Base-by-base conservation (phyloP, 2,888 invertebrate species). In the Ophion slaviceki region DNA sequence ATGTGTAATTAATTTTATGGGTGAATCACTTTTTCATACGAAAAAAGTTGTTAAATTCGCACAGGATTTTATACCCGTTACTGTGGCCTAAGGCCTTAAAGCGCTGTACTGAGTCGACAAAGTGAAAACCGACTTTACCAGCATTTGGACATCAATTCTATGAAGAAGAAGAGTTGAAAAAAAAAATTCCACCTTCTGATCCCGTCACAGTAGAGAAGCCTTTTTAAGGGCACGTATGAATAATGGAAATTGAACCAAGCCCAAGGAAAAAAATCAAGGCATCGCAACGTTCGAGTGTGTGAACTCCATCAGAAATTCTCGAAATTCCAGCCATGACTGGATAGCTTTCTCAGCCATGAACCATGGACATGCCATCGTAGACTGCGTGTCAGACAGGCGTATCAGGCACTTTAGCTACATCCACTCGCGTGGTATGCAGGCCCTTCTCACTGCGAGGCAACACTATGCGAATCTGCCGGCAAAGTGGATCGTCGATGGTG, bases 251-350 rank as follows among this genome's bases (percentile, higher is more conserved):
- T 14, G 4, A 47, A 47, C 11, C 47, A 8, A 40, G 40, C 40
- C 40, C 1, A 14, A 47, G 14, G 47, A 14, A 47, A 47, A 47
- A 47, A 14, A 47, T 47, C 47, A 14, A 47, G 47, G 2, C 14
- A 3, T 47, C 4, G 14, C 62, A 62, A 11, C 10, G 28, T 14
- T 14, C 28, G 64, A 2, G 32, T 14, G 20, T 28, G 32, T 28
- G 28, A 14, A 28, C 11, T 64, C 14, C 47, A 1, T 14, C 1
- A 66, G 28, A 61, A 10, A 80, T 80, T 80, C 80, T 59, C 14
- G 36, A 80, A 80, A 45, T 80, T 80, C 67, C 59, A 47, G 28
- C 59, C 80, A 67, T 74, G 74, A 59, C 67, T 32, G 67, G 11
- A 20, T 28, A 67, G 20, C 40, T 61, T 8, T 45, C 7, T 67